Evolutionary conservation across 2,888 invertebrate genomes (phyloP), one percentile per base, ranked within the genome.

Genomic region (Cheilosia grossa): DNA sequence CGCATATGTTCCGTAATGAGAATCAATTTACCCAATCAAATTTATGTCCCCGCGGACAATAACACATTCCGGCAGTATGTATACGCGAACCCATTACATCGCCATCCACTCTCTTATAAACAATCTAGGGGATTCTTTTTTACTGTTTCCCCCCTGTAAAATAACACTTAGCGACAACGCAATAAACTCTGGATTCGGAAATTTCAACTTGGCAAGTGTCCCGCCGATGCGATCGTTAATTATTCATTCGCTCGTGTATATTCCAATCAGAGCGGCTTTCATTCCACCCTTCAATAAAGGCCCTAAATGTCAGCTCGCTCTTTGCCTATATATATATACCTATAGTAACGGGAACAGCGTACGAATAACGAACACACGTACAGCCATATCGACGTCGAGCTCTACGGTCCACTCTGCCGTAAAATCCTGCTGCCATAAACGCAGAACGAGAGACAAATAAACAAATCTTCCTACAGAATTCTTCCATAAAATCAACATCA

Each of bases 221-320:
- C 21, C 15, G 24, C 24, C 53, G 27, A 56, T 42, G 64, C 15
- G 47, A 42, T 17, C 61, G 77, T 85, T 85, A 85, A 81, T 85
- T 81, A 81, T 85, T 85, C 81, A 85, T 85, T 85, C 81, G 54
- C 33, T 67, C 75, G 75, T 77, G 81, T 85, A 72, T 72, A 85
- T 85, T 77, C 85, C 81, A 85, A 85, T 85, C 85, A 81, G 74
- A 74, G 73, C 61, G 42, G 21, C 64, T 69, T 63, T 54, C 63
- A 69, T 73, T 82, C 72, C 73, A 73, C 79, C 83, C 83, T 83
- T 64, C 69, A 69, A 37, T 83, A 66, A 61, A 58, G 49, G 33
- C 75, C 66, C 70, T 54, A 75, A 77, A 81, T 81, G 81, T 72
- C 85, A 81, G 70, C 59, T 85, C 30, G 30, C 30, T 30, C 83